Base-by-base conservation (phyloP, 2,797 vertebrate genomes). In the Lagorchestes hirsutus region DNA sequence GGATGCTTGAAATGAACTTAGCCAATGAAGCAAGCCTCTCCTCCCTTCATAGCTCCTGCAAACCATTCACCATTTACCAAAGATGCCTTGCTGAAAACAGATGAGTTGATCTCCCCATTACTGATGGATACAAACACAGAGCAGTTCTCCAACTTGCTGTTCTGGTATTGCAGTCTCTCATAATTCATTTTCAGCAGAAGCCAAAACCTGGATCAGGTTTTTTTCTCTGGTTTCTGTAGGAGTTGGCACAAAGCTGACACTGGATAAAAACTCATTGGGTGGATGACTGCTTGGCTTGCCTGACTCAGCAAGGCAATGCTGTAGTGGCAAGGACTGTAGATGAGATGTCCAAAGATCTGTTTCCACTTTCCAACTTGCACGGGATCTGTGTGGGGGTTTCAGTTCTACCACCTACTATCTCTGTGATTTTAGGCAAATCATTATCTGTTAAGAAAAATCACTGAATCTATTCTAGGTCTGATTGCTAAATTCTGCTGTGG, bases 1-100 rank as follows among this genome's bases (percentile, higher is more conserved):
- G 0, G 90, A 18, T n/a, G 90, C 97, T 97, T 74, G 97, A 96
- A 96, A 97, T 97, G 97, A 97, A 97, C 97, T 97, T 56, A 67
- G 93, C 67, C 93, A 93, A 90, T 34, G 93, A 97, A 95, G 92
- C 96, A 1, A 96, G 40, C 67, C 95, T 57, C 90, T 94, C 55
- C 62, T 91, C 55, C 82, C 96, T 92, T 97, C 96, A 59, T 8
- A 9, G 40, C 82, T 50, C 58, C 95, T n/a, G 94, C 96, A 74
- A 74, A 4, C 93, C 95, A 90, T 91, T 92, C 91, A 92, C 56
- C 50, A 46, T 82, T 54, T 0, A 0, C 22, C 95, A 90, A 74
- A 55, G 31, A 22, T 13, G 0, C 0, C 92, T 0, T 0, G 67
- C 91, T 91, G 87, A 40, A 90, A 67, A 50, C 96, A 52, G 58